Base-by-base conservation (phyloP, 23 tunicate species). In the Halocynthia roretzi region DNA sequence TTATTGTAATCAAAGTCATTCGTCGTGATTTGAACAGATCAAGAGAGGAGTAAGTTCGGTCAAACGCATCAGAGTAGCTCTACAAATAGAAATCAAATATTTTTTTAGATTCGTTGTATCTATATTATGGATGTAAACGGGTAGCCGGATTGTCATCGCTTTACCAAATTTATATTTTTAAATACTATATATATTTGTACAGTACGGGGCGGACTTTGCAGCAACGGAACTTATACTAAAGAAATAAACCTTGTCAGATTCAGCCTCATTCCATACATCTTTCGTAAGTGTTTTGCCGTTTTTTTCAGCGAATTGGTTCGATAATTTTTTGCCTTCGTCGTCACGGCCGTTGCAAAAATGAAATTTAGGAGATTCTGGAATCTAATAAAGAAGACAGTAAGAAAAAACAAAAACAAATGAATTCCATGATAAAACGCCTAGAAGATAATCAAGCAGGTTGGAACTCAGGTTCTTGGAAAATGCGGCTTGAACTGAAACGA, bases 301-400 rank as follows among this genome's bases (percentile, higher is more conserved):
- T 48, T 74, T 56, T 63, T 70, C 62, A 0, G 97, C 97, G 61
- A 90, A 90, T 69, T 66, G 51, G 11, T 90, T 70, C 6, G 89
- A 19, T 6, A 85, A 11, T 67, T 85, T 71, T 57, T 85, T 90
- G 8, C 97, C 97, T 50, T 66, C 80, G 8, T 85, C 86, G 52
- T 90, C 76, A 17, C 97, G 51, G 23, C 87, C 90, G 60, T 90
- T 90, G 8, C 90, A 90, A 61, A 90, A 90, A 71, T 85, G 90
- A 90, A 90, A 90, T 22, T 83, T 54, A 7, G 97, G 97, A 52
- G 97, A 90, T 53, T 85, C 85, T 15, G 97, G 91, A 40, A 90
- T 50, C 97, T 89, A 10, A 61, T 60, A 71, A 12, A 5, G 5
- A n/a, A n/a, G 19, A n/a, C 80, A 61, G 19, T 11, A 68, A 14